Percentiles rank a stretch among this genome's conserved stretches.
phyloP scores from a whole-genome alignment of 2,113 vertebrate genomes.

The Toxostoma redivivum region DNA sequence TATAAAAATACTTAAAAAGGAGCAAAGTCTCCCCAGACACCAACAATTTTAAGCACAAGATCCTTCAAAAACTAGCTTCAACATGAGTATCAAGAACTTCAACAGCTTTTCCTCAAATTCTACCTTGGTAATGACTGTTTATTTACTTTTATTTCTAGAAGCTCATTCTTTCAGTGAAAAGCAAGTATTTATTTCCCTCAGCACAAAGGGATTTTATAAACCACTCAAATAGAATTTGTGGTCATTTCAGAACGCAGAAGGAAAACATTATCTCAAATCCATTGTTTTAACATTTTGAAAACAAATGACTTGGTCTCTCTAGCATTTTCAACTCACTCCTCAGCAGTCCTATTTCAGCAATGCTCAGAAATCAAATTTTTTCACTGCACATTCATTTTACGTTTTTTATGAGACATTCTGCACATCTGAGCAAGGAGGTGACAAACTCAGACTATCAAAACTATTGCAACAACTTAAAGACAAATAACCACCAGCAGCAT shows the following conservation, averaged over 20 bases:
- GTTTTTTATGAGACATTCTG: background rate
- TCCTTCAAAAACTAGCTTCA: background rate
- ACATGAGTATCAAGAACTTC: background rate
- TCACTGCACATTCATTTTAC: rapidly evolving
- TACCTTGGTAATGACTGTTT: background rate
- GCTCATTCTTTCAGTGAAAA: background rate
- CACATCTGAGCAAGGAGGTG: background rate
- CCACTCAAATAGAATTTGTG: background rate
- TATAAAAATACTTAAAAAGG: background rate
- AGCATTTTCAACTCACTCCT: background rate
- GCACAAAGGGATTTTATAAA: background rate
- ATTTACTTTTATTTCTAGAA: background rate
- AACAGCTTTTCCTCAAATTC: background rate
- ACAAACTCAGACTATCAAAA: conserved; percentile 18
- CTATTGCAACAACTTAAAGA: background rate
- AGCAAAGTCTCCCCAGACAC: background rate
- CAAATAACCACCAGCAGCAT: background rate
- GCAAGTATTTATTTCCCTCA: background rate
- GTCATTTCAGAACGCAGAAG: background rate
- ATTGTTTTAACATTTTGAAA: background rate
- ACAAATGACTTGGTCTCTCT: background rate
- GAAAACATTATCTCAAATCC: background rate
- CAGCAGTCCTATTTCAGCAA: background rate
- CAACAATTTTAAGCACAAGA: background rate
- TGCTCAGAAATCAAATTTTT: background rate